A percentile compares a stretch with the other conserved stretches of the same genome.
phyloP scores from a whole-genome alignment of 2,113 vertebrate species.

The Laticauda colubrina region DNA sequence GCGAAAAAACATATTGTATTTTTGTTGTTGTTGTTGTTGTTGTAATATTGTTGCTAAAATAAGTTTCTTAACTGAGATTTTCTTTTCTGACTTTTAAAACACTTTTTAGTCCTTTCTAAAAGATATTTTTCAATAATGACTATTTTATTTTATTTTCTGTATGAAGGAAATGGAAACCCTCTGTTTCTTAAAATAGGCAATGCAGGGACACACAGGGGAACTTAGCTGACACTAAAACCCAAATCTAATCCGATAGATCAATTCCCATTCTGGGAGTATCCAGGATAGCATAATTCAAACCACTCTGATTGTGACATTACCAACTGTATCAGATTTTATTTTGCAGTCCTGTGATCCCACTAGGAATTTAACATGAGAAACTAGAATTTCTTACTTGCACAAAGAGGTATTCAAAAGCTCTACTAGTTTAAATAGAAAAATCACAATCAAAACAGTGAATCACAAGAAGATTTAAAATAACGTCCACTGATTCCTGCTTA shows the following conservation, averaged over 20 bases:
- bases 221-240: background rate
- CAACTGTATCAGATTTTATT: slow-evolving; percentile 10
- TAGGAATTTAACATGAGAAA: slow-evolving; percentile 30
- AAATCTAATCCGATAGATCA: background rate
- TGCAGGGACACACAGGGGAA: background rate
- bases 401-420: slow-evolving; percentile 28
- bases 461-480: background rate
- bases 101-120: background rate
- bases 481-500: background rate
- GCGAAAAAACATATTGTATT: background rate
- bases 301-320: background rate
- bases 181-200: background rate
- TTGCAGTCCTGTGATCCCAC: slow-evolving; percentile 17
- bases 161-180: slow-evolving; percentile 18
- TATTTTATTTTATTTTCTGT: background rate
- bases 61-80: rapidly evolving
- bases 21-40: background rate
- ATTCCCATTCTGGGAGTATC: slow-evolving; percentile 5
- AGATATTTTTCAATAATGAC: background rate
- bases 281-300: slow-evolving; percentile 18
- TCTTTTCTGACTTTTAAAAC: rapidly evolving
- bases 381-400: slow-evolving; percentile 21
- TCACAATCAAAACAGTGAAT: background rate
- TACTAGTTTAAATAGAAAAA: background rate
- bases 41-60: background rate